Base-by-base conservation (phyloP, 2,888 invertebrate species). In the Mayetiola destructor region DNA sequence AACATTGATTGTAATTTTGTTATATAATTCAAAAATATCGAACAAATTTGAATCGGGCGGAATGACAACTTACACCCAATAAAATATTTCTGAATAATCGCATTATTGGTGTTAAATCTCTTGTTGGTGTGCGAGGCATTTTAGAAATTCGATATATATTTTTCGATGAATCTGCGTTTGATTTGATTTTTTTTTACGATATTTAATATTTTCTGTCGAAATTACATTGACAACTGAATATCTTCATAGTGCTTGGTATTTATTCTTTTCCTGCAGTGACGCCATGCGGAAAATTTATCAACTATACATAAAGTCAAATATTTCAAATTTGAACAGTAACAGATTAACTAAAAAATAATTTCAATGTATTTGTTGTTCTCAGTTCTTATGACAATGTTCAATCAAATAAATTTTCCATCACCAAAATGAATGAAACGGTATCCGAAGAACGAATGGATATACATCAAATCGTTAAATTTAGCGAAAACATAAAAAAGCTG, bases 81-180 rank as follows among this genome's bases (percentile, higher is more conserved):
- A 85, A 71, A 63, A 85, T 80, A 56, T 81, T 75, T 55, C 85
- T 75, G 0, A 84, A 2, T 16, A 69, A 73, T 69, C 82, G 81
- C 39, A 85, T 60, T 16, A 80, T 63, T 10, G 81, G 81, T 36
- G 80, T 78, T 61, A 85, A 75, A 70, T 84, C 83, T 63, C 85
- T 77, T 16, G 78, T 73, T 36, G 76, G 73, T 18, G 77, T 74
- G 61, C 76, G 73, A 16, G 67, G 63, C 65, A 66, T 66, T 57
- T 21, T 27, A 29, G 2, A 3, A 27, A 29, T 23, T 52, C 6
- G 5, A 23, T 9, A 58, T 18, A 56, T 35, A 14, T 20, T 35
- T 30, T 21, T 20, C 14, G n/a, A 54, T 3, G 10, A 36, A 52
- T 52, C 5, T 18, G 35, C 18, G 6, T 20, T 18, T 3, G 12